Percentiles rank a stretch among this genome's conserved stretches.
Evolutionary conservation across 2,888 invertebrate genomes (phyloP).

Genomic region (Cephonodes hylas): DNA sequence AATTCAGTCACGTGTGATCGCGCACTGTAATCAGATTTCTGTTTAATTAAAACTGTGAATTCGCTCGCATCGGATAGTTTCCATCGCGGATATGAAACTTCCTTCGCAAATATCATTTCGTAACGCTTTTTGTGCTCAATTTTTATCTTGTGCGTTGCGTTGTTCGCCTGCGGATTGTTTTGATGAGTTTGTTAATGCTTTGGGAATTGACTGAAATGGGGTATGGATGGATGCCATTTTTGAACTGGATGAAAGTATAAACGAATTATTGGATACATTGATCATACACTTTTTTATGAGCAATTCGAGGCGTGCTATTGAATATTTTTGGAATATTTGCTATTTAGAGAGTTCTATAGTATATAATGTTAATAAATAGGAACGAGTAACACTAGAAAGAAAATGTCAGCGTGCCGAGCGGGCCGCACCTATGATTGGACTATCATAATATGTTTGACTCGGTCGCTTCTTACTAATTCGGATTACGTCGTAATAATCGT

Average conservation of each 20-base stretch:
- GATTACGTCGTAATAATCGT: too few species aligned
- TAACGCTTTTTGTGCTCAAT: constrained; percentile 12
- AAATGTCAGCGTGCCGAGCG: too few species aligned
- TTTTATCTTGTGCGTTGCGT: background rate
- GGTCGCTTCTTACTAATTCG: too few species aligned
- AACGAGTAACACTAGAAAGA: too few species aligned
- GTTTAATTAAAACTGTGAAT: constrained; percentile 52
- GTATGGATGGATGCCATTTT: background rate
- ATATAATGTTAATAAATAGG: too few species aligned
- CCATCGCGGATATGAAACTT: constrained; percentile 36
- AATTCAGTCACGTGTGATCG: constrained; percentile 8
- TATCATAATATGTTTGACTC: too few species aligned
- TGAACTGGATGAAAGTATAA: background rate
- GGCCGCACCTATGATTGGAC: too few species aligned
- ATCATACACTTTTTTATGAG: too few species aligned
- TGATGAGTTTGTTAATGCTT: background rate
- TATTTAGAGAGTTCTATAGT: too few species aligned
- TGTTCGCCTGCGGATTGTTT: background rate
- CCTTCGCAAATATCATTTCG: constrained; percentile 28
- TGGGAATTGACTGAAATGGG: background rate
- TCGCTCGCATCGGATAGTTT: constrained; percentile 31
- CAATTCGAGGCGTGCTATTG: too few species aligned
- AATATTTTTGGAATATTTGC: too few species aligned
- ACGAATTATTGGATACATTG: too few species aligned
- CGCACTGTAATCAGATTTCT: constrained; percentile 40